Evolutionary conservation across 1,140 invertebrate genomes (phyloP).

Genomic region (Acromyrmex charruanus): DNA sequence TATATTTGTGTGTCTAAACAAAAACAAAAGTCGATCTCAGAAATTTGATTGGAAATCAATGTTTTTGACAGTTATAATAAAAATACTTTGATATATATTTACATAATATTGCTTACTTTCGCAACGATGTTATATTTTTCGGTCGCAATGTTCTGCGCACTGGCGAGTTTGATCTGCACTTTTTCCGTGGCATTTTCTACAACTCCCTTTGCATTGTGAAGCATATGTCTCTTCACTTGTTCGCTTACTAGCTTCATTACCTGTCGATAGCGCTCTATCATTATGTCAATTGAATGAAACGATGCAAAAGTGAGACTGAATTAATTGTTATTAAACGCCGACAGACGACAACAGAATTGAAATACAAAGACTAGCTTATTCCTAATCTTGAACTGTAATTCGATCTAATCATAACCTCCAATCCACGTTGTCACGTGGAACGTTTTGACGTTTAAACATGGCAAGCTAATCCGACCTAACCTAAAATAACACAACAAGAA

Average conservation of each 20-base stretch:
- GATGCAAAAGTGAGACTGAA: background rate
- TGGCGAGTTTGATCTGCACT: slow-evolving; percentile 75
- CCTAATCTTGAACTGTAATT: background rate
- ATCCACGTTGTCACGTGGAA: too few species aligned
- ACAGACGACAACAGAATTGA: background rate
- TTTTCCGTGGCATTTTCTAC: slow-evolving; percentile 76
- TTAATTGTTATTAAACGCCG: background rate
- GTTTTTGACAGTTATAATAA: background rate
- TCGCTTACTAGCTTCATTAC: slow-evolving; percentile 73
- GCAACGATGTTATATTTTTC: slow-evolving; percentile 79
- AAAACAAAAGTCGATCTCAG: background rate
- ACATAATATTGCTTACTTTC: slow-evolving; percentile 74
- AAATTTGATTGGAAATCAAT: background rate
- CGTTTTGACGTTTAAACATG: too few species aligned
- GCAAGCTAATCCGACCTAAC: background rate
- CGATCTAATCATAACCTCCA: background rate
- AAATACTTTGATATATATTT: background rate
- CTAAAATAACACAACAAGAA: background rate
- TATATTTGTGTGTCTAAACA: background rate
- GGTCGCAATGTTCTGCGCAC: slow-evolving; percentile 74
- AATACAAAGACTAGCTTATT: background rate
- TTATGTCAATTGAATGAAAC: slow-evolving; percentile 33
- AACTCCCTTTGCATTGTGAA: slow-evolving; percentile 74
- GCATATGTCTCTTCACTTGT: slow-evolving; percentile 75
- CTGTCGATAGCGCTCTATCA: slow-evolving; percentile 75